Percentiles rank a stretch among this genome's conserved stretches.
Evolutionary conservation across 2,113 vertebrate species (phyloP).

Genomic region (Haemorhous mexicanus): DNA sequence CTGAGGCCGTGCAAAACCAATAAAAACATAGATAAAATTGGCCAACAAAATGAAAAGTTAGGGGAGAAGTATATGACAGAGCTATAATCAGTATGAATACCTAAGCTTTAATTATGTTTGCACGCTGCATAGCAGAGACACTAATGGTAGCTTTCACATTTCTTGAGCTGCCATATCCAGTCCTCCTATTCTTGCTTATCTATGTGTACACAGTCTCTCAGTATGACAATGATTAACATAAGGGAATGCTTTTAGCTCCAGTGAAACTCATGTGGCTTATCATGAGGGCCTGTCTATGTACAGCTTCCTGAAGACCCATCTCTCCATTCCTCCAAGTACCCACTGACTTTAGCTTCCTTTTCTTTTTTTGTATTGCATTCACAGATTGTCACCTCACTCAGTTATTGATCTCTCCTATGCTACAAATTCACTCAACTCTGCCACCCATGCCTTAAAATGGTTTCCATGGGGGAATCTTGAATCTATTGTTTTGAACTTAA

Average conservation of each 20-base stretch:
- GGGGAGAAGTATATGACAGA: not conserved
- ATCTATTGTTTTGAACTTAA: conserved; percentile 31
- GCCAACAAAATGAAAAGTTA: not conserved
- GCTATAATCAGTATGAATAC: not conserved
- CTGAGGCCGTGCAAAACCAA: not conserved
- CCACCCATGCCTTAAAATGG: not conserved
- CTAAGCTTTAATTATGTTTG: not conserved
- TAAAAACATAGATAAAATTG: not conserved
- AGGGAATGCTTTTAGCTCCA: not conserved
- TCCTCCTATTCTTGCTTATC: not conserved
- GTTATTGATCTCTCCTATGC: not conserved
- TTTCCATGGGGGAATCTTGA: conserved; percentile 11
- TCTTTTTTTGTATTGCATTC: not conserved
- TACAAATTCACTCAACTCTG: not conserved
- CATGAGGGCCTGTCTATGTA: not conserved
- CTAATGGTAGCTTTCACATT: not conserved
- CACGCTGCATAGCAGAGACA: fast-evolving
- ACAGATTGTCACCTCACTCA: not conserved
- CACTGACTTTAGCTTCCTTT: not conserved
- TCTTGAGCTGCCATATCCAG: not conserved
- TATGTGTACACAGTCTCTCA: not conserved
- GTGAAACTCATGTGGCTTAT: not conserved
- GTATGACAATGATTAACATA: not conserved
- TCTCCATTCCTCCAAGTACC: not conserved
- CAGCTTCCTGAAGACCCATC: not conserved